Evolutionary conservation across 2,113 vertebrate species (phyloP).

Genomic region (Rhagologus leucostigma): DNA sequence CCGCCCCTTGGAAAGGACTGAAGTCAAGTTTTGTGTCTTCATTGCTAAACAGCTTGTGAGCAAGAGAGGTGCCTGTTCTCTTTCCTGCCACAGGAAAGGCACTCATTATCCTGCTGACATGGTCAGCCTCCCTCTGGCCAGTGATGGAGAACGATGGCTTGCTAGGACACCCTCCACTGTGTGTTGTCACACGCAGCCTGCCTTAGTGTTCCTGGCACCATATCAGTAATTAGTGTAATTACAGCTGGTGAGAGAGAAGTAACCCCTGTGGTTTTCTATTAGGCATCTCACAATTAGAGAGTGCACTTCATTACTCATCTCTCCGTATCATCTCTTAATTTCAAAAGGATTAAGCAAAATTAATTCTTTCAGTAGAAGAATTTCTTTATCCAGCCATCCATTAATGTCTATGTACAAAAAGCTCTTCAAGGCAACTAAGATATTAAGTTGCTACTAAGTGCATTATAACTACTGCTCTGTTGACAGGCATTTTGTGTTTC

Average conservation of each 20-base stretch:
- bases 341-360: slow-evolving; percentile 67
- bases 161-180: neutral
- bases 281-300: slow-evolving; percentile 58
- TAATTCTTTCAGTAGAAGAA: slow-evolving; percentile 54
- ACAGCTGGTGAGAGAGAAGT: slow-evolving; percentile 58
- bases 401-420: slow-evolving; percentile 50
- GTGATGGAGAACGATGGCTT: neutral
- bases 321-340: slow-evolving; percentile 58
- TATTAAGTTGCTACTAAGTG: slow-evolving; percentile 52
- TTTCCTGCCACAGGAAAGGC: neutral
- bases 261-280: slow-evolving; percentile 69
- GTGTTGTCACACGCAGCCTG: slow-evolving; percentile 30
- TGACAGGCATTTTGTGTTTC: slow-evolving; percentile 28
- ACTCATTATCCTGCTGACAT: neutral
- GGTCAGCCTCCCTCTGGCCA: neutral
- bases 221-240: slow-evolving; percentile 68
- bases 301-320: slow-evolving; percentile 62
- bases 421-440: slow-evolving; percentile 59
- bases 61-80: neutral
- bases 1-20: neutral
- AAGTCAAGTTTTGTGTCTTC: neutral
- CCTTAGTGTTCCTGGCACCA: slow-evolving; percentile 43
- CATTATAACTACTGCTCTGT: slow-evolving; percentile 6
- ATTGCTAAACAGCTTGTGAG: neutral
- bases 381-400: slow-evolving; percentile 47